Evolutionary conservation across 2,797 vertebrate species (phyloP), one percentile per base, ranked within the genome.

Genomic region (Protosalanx chinensis): DNA sequence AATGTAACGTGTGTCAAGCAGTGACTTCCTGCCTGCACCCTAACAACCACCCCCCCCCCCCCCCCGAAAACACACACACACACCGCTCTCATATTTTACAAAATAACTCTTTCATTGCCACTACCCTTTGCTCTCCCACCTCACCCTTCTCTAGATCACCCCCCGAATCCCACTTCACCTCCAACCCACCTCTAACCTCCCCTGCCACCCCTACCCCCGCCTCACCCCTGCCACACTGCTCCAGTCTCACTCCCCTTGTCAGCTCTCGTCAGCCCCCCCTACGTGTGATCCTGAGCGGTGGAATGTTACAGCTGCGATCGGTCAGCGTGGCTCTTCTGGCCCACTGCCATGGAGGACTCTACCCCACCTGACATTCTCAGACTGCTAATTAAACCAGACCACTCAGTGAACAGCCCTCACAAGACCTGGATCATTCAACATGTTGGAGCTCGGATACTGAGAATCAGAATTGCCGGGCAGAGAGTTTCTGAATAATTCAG

Each of bases 251-350:
- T 83, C 65, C 60, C 66, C 62, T 66, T 88, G 88, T 90, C 89
- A 89, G 81, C 78, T 86, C 77, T 76, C 82, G 83, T 87, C 85
- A 88, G 75, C 82, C 87, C 86, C 85, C 87, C 68, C 87, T 74
- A 83, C 79, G 51, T 79, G 82, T 84, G 84, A 89, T 86, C 80
- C 71, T 83, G 84, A 58, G 68, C 82, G 8, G 79, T 90, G 85
- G 89, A 92, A 90, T 91, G 89, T 89, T 87, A 89, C 83, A 88
- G 81, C 88, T 76, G 84, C 82, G 85, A 82, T 87, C 85, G 85
- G 83, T 87, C 85, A 84, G 79, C 76, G 76, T 72, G 68, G 78
- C 75, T 79, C 71, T 61, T 4, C 56, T 81, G 76, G 77, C 75
- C 12, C 30, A 5, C 23, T 64, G 79, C 79, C 84, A 81, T 2